phyloP scores from a whole-genome alignment of 2,888 invertebrate genomes.

The Beris morrisii region DNA sequence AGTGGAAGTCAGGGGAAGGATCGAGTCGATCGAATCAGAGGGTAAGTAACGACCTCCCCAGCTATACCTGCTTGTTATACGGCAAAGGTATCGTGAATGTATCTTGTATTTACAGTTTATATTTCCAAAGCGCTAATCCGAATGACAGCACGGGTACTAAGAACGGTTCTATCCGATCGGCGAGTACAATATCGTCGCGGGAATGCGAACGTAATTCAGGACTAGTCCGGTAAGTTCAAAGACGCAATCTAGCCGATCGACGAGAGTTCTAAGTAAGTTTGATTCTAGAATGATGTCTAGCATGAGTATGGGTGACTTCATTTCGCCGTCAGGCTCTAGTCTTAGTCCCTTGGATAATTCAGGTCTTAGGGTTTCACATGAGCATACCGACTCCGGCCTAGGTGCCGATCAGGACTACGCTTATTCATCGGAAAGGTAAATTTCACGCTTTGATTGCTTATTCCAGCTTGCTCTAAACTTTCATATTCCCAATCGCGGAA shows the following conservation, averaged over 20 bases:
- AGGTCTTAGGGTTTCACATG: slow-evolving; percentile 66
- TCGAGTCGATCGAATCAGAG: slow-evolving; percentile 56
- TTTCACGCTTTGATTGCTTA: background rate
- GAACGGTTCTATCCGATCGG: slow-evolving; percentile 63
- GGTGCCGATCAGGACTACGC: slow-evolving; percentile 77
- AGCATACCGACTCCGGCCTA: slow-evolving; percentile 76
- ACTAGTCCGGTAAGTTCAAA: slow-evolving; percentile 51
- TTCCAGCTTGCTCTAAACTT: background rate
- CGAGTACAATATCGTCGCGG: slow-evolving; percentile 63
- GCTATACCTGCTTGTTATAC: slow-evolving; percentile 16
- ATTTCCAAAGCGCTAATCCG: slow-evolving; percentile 56
- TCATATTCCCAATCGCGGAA: background rate
- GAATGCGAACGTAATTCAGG: slow-evolving; percentile 60
- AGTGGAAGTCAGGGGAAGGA: slow-evolving; percentile 52
- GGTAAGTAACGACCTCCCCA: slow-evolving; percentile 47
- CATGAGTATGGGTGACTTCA: slow-evolving; percentile 57
- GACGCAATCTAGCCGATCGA: background rate
- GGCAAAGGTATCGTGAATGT: slow-evolving; percentile 15
- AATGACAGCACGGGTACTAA: slow-evolving; percentile 52
- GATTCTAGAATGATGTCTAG: slow-evolving; percentile 56
- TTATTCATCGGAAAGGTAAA: slow-evolving; percentile 69
- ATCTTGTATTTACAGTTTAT: slow-evolving; percentile 47
- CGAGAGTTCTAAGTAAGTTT: background rate
- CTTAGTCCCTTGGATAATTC: slow-evolving; percentile 55
- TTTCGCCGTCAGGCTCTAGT: slow-evolving; percentile 55